phyloP scores from a whole-genome alignment of 2,888 invertebrate genomes.

The Harpalus rufipes region DNA sequence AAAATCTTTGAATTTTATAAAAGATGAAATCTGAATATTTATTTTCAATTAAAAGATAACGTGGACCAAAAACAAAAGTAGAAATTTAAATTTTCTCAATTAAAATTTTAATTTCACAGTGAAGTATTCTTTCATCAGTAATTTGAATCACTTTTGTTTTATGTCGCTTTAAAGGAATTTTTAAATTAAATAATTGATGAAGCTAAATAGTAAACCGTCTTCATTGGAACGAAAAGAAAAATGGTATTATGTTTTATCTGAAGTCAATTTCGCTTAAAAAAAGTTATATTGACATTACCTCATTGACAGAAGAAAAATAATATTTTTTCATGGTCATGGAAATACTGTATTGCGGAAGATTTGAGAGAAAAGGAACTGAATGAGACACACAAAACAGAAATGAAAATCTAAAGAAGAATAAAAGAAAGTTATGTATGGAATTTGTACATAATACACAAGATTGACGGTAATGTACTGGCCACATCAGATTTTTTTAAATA shows the following conservation, averaged over 20 bases:
- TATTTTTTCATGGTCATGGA: no score
- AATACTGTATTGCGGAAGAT: no score
- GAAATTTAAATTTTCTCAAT: conserved; percentile 56
- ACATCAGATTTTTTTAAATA: no score
- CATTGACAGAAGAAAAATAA: not conserved
- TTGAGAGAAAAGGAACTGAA: no score
- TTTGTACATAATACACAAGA: no score
- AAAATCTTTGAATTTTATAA: conserved; percentile 20
- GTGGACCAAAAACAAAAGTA: conserved; percentile 54
- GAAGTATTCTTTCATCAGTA: conserved; percentile 27
- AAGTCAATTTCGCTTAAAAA: not conserved
- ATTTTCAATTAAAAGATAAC: conserved; percentile 61
- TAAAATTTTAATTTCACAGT: conserved; percentile 58
- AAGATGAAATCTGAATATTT: conserved; percentile 52
- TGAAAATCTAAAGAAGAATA: no score
- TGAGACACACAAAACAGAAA: no score
- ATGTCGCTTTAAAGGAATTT: conserved; percentile 47
- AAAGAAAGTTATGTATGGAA: no score
- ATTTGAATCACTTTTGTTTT: conserved; percentile 45
- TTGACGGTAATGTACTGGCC: no score
- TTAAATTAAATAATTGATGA: conserved; percentile 60
- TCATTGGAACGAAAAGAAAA: conserved; percentile 17
- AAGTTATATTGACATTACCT: not conserved
- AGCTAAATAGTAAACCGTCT: conserved; percentile 1
- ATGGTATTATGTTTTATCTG: conserved; percentile 28